A percentile compares a stretch with the other conserved stretches of the same genome.
phyloP scores from a whole-genome alignment of 2,797 vertebrate species.

The Acipenser transmontanus region DNA sequence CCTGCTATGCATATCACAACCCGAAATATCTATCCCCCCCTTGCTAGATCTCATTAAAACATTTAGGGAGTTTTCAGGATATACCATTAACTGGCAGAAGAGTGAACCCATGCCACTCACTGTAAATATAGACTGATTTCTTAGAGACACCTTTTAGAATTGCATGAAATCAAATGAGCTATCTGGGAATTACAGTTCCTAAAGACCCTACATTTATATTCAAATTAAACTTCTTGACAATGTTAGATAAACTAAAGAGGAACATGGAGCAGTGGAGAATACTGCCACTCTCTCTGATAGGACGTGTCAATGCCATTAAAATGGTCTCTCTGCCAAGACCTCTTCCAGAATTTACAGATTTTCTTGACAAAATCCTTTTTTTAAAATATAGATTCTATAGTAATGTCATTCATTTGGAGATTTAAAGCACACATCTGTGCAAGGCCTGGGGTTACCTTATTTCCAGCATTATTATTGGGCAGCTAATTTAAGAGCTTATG shows the following conservation, averaged over 20 bases:
- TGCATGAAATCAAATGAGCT: not conserved
- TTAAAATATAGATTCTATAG: slow-evolving; percentile 7
- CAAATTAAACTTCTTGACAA: not conserved
- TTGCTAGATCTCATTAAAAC: too few relatives aligned
- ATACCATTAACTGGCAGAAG: too few relatives aligned
- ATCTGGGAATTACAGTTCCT: not conserved
- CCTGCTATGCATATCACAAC: too few relatives aligned
- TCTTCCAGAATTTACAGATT: slow-evolving; percentile 4
- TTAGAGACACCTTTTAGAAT: too few relatives aligned
- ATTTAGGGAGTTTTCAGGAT: too few relatives aligned
- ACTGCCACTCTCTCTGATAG: slow-evolving; percentile 1
- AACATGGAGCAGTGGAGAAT: too few relatives aligned
- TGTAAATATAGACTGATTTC: too few relatives aligned
- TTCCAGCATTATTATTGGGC: not conserved
- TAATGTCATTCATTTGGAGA: slow-evolving; percentile 5
- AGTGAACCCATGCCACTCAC: too few relatives aligned
- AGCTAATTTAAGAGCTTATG: slow-evolving; percentile 8
- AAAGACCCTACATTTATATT: slow-evolving; percentile 7
- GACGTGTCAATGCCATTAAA: slow-evolving; percentile 14
- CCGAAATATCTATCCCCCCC: too few relatives aligned
- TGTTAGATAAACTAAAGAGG: too few relatives aligned
- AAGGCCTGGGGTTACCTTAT: slow-evolving; percentile 6
- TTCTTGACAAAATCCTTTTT: slow-evolving; percentile 3
- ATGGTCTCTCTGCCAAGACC: slow-evolving; percentile 13
- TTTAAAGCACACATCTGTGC: too few relatives aligned